Evolutionary conservation across 2,113 vertebrate species (phyloP), one percentile per base, ranked within the genome.

Genomic region (Junco hyemalis): DNA sequence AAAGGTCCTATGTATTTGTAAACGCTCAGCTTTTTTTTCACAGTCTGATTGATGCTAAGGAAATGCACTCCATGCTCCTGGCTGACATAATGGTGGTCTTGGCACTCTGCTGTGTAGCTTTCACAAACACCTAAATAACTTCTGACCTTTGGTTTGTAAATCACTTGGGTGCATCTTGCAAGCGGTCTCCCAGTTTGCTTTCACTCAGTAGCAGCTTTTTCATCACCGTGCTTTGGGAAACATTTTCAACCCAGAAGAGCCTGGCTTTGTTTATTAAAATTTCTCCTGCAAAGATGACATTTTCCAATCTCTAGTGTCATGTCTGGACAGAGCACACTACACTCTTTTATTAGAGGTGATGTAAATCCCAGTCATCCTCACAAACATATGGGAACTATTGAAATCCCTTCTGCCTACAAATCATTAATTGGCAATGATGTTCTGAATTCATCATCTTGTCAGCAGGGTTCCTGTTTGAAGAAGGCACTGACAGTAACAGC

Each of bases 371-470:
- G 85, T 89, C 61, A 87, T 81, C 64, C 86, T 94, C 88, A 74
- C 69, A 91, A 95, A 95, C 92, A 92, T 93, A 91, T 86, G 95
- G 86, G 83, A 94, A 53, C 88, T 88, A 93, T 87, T 94, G 90
- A 92, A 95, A 91, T 90, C 91, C 72, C 86, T 96, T 94, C 82
- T 96, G 94, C 93, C 92, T 95, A 88, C 95, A 96, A 94, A 95
- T 95, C 92, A 89, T 94, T 96, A 95, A 96, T 93, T 96, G 95
- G 81, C 77, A 92, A 36, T 23, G 9, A 92, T 92, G 66, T 83
- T 94, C 71, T 85, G 89, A 95, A 96, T 96, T 91, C 90, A 93
- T 97, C 83, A 95, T 95, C 88, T 96, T 96, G 96, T 95, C 96
- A 95, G 69, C 92, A 68, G 92, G 83, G 79, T 87, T 92, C 77